Percentiles rank a stretch among this genome's conserved stretches.
These are phyloP conservation scores for Leucopsar rothschildi DNA, from an alignment of 2,113 vertebrate genomes.

Conservation along the genomic window DNA sequence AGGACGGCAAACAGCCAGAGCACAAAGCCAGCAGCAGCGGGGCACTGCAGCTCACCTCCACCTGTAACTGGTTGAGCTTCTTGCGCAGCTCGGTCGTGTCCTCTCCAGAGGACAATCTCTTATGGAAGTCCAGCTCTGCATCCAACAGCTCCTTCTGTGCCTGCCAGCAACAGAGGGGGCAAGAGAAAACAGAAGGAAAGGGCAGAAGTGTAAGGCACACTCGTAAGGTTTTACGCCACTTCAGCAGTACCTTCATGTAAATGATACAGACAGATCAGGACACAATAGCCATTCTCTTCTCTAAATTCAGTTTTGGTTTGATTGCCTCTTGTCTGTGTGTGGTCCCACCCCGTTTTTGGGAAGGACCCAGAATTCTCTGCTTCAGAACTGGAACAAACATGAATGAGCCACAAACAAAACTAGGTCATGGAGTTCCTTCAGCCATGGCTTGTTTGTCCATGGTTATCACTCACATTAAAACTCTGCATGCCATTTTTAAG, in stretches of 20 bases:
- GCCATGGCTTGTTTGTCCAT: not conserved
- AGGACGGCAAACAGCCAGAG: accelerated
- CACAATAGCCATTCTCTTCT: accelerated
- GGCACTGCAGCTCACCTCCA: slow-evolving; percentile 80
- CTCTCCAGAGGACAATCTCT: slow-evolving; percentile 92
- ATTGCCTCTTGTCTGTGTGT: not conserved
- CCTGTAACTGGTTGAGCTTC: slow-evolving; percentile 89
- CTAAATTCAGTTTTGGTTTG: not conserved
- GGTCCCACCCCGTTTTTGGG: not conserved
- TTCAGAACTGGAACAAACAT: not conserved
- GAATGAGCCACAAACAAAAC: not conserved
- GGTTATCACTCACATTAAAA: not conserved
- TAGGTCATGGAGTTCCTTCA: not conserved
- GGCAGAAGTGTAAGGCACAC: not conserved
- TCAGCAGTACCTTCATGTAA: not conserved
- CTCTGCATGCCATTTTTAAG: not conserved
- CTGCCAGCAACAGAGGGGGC: slow-evolving; percentile 53
- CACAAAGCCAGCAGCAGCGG: accelerated
- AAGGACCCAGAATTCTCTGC: not conserved
- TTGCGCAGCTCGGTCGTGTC: slow-evolving; percentile 96
- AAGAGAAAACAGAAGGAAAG: not conserved
- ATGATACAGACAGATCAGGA: not conserved
- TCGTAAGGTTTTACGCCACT: not conserved
- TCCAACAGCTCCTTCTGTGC: slow-evolving; percentile 95
- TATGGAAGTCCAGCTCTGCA: slow-evolving; percentile 93